phyloP scores from a whole-genome alignment of 53 echinoderm and acorn worm genomes.

The Holothuria scabra region DNA sequence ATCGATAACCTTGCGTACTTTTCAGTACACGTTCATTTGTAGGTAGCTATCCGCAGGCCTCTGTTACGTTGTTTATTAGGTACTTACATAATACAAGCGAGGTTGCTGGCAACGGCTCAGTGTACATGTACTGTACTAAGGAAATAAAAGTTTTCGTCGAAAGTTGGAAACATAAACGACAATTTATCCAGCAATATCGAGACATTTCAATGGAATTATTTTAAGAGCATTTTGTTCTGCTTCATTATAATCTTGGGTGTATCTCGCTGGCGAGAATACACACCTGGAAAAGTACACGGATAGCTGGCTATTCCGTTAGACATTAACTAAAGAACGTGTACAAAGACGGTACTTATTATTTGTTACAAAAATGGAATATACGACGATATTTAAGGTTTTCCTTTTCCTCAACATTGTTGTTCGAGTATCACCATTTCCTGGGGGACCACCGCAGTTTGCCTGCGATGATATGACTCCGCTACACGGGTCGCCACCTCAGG shows the following conservation, averaged over 20 bases:
- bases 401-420: neutral
- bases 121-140: neutral
- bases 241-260: neutral
- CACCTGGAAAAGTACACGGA: neutral
- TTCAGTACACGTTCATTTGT: no score
- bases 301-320: conserved; percentile 15
- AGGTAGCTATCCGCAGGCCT: neutral
- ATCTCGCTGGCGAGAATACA: conserved; percentile 34
- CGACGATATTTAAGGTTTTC: neutral
- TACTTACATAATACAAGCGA: neutral
- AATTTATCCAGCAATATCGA: neutral
- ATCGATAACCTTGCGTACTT: neutral
- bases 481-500: neutral
- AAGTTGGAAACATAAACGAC: neutral
- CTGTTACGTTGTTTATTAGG: neutral
- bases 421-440: neutral
- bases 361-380: neutral
- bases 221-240: no score
- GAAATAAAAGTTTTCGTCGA: no score
- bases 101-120: neutral
- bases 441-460: neutral
- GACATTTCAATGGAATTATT: no score
- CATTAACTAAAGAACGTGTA: neutral
- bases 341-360: neutral
- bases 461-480: neutral